Base-by-base conservation (phyloP, 2,888 invertebrate genomes). In the Pseudolycoriella hygida region DNA sequence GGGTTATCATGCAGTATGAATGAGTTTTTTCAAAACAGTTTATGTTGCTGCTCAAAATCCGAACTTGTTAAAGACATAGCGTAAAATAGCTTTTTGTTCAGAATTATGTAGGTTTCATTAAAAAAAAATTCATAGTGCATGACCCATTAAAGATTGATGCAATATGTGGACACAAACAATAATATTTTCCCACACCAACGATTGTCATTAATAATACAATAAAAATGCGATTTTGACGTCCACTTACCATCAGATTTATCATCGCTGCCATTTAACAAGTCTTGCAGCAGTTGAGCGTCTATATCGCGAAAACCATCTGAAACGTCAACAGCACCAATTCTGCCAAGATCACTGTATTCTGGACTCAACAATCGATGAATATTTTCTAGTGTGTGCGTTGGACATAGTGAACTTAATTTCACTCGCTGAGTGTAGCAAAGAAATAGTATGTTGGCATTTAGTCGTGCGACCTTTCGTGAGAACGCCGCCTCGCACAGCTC, bases 381-480 rank as follows among this genome's bases (percentile, higher is more conserved):
- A 65, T 86, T 83, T 56, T 77, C 76, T 52, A 84, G 66, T 6
- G 84, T 82, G 55, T 77, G 76, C 55, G 72, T 70, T 14, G 82
- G 76, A 54, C 76, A 73, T 49, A 85, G 60, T 17, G 69, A 63
- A 20, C 71, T 67, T 48, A 75, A 63, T 55, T 77, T 71, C 14
- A 85, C 77, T 53, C 77, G 77, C 64, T 86, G 86, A 6, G 78
- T 74, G 54, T 82, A 77, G 59, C 85, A 86, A 53, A 87, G 64
- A 62, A 82, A 78, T 55, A 86, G 66, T 48, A 87, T 73, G 58
- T 86, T 87, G 54, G 80, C 77, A 66, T 87, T 83, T 50, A 89
- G 71, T 49, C 81, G 74, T 40, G 82, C 77, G 47, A 85, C 81
- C 64, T 80, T 74, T 52, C 74, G 73, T 53, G 72, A 70, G 62